Base-by-base conservation (phyloP, 2,888 invertebrate genomes). In the Epinotia ramella region DNA sequence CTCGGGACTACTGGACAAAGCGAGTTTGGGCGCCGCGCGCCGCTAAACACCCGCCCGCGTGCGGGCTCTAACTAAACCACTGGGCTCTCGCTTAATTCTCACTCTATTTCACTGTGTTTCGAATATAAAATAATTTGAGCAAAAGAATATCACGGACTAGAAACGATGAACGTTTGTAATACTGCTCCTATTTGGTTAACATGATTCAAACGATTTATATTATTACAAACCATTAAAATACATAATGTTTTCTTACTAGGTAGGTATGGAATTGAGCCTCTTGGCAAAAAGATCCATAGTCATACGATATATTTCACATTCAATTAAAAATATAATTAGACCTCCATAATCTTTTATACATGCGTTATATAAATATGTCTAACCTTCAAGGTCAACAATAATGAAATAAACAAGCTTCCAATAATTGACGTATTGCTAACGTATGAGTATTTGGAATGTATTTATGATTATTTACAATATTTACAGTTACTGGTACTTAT, bases 371-470 rank as follows among this genome's bases (percentile, higher is more conserved):
- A 71, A 44, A 49, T 62, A 62, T 16, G 46, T n/a, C 16, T 46
- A 60, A 75, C 75, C 72, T 72, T 71, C 56, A 24, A 72, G 76
- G 76, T 76, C 63, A 28, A 62, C 67, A 67, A 76, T 67, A 72
- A 67, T 67, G 20, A 71, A 66, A 72, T 76, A 63, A 76, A 72
- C 67, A 63, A 72, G 56, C 20, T 62, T 72, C 66, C 71, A 72
- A 63, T 72, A 76, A 76, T 76, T 76, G 76, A 76, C 76, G 72
- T 76, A 76, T 67, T 67, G 44, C 76, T 72, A 76, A 70, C 33
- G 53, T 65, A 77, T 76, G 78, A 80, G 76, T 83, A 83, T 82
- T 80, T 79, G 75, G 73, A 79, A 80, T 81, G 77, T 73, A 28
- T 60, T 66, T 69, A 71, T 67, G 33, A 77, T 79, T 73, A 73